phyloP scores from a whole-genome alignment of 2,888 invertebrate species.

The Lithophane socia region DNA sequence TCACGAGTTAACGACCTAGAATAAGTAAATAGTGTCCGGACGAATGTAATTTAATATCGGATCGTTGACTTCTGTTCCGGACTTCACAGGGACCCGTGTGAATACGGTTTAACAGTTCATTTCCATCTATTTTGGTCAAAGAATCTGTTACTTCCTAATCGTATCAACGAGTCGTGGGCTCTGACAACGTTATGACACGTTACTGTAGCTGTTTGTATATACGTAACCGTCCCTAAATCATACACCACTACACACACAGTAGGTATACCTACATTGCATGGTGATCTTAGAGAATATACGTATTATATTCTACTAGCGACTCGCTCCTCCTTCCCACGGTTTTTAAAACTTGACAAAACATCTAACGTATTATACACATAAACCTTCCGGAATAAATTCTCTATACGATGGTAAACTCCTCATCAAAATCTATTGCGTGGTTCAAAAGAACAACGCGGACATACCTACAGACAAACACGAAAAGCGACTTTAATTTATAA shows the following conservation, averaged over 20 bases:
- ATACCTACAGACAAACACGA: no score
- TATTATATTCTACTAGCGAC: no score
- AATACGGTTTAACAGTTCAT: slow-evolving; percentile 32
- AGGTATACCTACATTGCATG: background rate
- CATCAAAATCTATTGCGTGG: no score
- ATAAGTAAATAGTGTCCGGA: slow-evolving; percentile 51
- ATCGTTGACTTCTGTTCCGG: slow-evolving; percentile 49
- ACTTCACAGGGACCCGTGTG: slow-evolving; percentile 29
- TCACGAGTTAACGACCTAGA: slow-evolving; percentile 37
- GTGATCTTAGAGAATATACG: no score
- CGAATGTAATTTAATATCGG: slow-evolving; percentile 46
- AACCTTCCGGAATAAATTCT: no score
- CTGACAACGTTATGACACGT: slow-evolving; percentile 1
- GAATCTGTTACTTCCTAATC: slow-evolving; percentile 35
- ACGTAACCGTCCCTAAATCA: background rate
- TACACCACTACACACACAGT: background rate
- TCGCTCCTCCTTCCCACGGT: no score
- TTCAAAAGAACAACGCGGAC: no score
- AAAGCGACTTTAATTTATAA: no score
- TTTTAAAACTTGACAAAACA: no score
- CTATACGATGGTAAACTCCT: no score
- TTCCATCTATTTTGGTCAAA: slow-evolving; percentile 44
- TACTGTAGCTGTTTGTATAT: background rate
- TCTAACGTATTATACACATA: no score
- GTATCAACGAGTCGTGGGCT: slow-evolving; percentile 7